A percentile compares a stretch with the other conserved stretches of the same genome.
Evolutionary conservation across 37 sponge, comb jelly and placozoan species (phyloP).

Genomic region (Agelas oroides): DNA sequence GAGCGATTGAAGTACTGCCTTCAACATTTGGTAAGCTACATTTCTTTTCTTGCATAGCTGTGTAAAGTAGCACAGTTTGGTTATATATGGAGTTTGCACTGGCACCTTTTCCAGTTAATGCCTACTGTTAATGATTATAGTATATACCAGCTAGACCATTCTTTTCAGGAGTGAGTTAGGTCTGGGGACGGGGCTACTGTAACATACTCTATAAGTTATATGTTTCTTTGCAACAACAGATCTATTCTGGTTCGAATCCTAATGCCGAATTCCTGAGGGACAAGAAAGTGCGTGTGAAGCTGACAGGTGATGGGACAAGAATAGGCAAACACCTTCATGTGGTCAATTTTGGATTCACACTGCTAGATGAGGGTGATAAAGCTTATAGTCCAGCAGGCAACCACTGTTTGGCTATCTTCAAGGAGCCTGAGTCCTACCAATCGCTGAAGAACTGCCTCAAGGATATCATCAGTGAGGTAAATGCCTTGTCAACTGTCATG

Average conservation of each 20-base stretch:
- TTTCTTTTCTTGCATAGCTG: not conserved
- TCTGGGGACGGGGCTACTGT: too few species aligned
- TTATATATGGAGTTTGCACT: too few species aligned
- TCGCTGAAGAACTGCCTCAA: not conserved
- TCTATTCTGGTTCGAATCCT: too few species aligned
- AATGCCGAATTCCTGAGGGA: not conserved
- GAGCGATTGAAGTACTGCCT: conserved; percentile 7
- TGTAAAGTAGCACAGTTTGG: too few species aligned
- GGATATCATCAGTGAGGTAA: conserved; percentile 8
- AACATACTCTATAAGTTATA: too few species aligned
- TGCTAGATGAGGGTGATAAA: conserved; percentile 31
- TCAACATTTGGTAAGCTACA: too few species aligned
- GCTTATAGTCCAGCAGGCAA: conserved; percentile 40
- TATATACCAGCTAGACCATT: too few species aligned
- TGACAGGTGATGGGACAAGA: conserved; percentile 49
- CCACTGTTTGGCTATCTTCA: conserved; percentile 52
- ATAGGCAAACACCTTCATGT: conserved; percentile 55
- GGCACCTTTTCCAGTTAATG: too few species aligned
- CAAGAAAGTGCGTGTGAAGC: conserved; percentile 15
- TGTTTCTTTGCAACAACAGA: too few species aligned
- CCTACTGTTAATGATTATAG: too few species aligned
- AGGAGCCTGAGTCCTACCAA: conserved; percentile 37
- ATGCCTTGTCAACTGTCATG: not conserved
- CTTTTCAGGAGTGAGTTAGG: too few species aligned
- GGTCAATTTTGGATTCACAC: conserved; percentile 33